Evolutionary conservation across 2,888 invertebrate species (phyloP).

Genomic region (Monochamus alternatus): DNA sequence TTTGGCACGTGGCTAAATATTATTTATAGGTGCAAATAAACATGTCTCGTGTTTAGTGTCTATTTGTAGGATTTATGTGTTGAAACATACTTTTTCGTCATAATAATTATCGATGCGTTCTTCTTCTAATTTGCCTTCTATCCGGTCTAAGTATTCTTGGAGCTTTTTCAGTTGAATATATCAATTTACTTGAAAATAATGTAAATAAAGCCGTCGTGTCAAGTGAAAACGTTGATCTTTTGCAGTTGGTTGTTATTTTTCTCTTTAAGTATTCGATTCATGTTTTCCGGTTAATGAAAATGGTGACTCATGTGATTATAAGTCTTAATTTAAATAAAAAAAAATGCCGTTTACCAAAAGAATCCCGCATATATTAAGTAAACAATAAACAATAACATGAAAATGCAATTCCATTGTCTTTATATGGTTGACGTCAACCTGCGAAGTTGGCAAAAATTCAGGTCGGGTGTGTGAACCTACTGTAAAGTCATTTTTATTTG

Average conservation of each 20-base stretch:
- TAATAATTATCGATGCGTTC: too few relatives aligned
- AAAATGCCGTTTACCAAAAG: constrained; percentile 12
- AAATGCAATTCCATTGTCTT: constrained; percentile 21
- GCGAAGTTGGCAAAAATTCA: constrained; percentile 12
- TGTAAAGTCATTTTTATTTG: not conserved
- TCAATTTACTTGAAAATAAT: too few relatives aligned
- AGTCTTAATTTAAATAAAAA: constrained; percentile 12
- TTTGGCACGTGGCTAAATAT: constrained; percentile 1
- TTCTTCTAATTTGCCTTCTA: too few relatives aligned
- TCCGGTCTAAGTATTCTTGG: too few relatives aligned
- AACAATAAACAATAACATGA: constrained; percentile 18
- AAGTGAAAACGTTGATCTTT: too few relatives aligned
- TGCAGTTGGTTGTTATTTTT: too few relatives aligned
- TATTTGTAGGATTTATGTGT: constrained; percentile 13
- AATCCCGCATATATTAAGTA: constrained; percentile 4
- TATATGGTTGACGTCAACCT: constrained; percentile 10
- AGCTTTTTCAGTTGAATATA: too few relatives aligned
- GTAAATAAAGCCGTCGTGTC: too few relatives aligned
- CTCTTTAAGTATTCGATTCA: constrained; percentile 1
- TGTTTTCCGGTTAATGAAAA: not conserved
- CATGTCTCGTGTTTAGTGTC: constrained; percentile 15
- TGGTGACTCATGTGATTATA: not conserved
- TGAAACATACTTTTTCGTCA: not conserved
- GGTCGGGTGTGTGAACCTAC: not conserved
- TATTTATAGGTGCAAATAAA: constrained; percentile 21